phyloP scores from a whole-genome alignment of 2,113 vertebrate genomes.

The Rhombomys opimus region DNA sequence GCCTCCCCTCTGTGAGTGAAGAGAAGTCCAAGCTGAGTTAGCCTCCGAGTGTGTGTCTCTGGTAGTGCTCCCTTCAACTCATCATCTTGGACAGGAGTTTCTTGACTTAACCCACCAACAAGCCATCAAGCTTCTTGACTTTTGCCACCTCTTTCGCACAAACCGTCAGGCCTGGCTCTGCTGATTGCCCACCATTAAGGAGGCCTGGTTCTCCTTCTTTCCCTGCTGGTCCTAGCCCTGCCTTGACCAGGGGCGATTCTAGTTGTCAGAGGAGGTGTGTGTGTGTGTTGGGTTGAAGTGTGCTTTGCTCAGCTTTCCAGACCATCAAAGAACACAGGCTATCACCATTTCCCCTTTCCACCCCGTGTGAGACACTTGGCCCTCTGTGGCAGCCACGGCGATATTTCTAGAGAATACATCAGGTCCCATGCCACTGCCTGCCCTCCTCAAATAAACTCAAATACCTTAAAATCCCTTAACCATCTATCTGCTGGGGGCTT shows the following conservation, averaged over 20 bases:
- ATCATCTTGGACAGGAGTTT: fast-evolving
- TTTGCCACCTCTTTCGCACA: too few species aligned
- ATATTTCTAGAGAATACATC: background rate
- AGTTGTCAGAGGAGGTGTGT: too few species aligned
- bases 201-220: background rate
- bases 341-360: background rate
- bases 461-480: background rate
- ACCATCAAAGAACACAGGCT: background rate
- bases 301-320: background rate
- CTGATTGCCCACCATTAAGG: background rate
- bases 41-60: too few species aligned
- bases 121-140: background rate
- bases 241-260: too few species aligned
- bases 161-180: background rate
- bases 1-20: background rate
- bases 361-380: background rate
- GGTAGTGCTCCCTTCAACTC: fast-evolving
- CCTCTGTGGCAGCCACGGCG: too few species aligned
- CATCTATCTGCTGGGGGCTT: background rate
- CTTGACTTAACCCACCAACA: background rate
- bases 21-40: fast-evolving
- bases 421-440: background rate
- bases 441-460: background rate
- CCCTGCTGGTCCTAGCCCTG: fast-evolving
- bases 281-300: too few species aligned